Percentiles rank a stretch among this genome's conserved stretches.
These are phyloP conservation scores for Paratilapia polleni DNA, from an alignment of 2,113 vertebrate species.

Conservation along the genomic window DNA sequence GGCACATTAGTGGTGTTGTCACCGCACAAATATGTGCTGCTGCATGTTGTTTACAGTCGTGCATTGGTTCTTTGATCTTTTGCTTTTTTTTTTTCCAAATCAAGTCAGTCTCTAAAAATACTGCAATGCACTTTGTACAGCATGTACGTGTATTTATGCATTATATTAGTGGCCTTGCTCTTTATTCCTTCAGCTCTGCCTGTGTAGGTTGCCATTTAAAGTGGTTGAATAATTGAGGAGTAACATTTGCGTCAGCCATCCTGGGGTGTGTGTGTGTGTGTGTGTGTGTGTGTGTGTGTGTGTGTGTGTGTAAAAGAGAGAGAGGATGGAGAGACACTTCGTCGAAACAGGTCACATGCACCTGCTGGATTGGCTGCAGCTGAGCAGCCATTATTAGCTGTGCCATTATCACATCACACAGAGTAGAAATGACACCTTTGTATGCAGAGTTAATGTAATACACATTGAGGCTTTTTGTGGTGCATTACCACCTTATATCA, in stretches of 20 bases:
- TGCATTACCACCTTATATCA: background rate
- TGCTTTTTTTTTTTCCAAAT: background rate
- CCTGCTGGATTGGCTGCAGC: conserved; percentile 48
- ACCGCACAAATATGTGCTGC: conserved; percentile 58
- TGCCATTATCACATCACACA: conserved; percentile 2
- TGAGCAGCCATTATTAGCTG: conserved; percentile 22
- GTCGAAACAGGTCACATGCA: conserved; percentile 46
- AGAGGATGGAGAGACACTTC: conserved; percentile 17
- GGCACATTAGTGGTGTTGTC: conserved; percentile 25
- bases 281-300: conserved; percentile 29
- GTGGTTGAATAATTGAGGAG: conserved; percentile 81
- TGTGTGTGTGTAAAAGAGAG: background rate
- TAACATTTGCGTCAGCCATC: conserved; percentile 78
- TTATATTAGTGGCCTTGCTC: background rate
- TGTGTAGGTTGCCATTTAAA: conserved; percentile 81
- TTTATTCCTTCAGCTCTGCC: conserved; percentile 33
- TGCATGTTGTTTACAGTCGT: conserved; percentile 24
- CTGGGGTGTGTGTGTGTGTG: conserved; percentile 56
- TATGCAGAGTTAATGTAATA: background rate
- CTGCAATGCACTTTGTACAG: background rate
- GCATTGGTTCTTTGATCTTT: conserved; percentile 17
- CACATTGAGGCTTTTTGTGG: background rate
- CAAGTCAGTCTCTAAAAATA: background rate
- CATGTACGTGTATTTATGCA: background rate
- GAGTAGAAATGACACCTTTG: background rate